phyloP scores from a whole-genome alignment of 1,140 invertebrate species.

The Lordiphosa mommai region DNA sequence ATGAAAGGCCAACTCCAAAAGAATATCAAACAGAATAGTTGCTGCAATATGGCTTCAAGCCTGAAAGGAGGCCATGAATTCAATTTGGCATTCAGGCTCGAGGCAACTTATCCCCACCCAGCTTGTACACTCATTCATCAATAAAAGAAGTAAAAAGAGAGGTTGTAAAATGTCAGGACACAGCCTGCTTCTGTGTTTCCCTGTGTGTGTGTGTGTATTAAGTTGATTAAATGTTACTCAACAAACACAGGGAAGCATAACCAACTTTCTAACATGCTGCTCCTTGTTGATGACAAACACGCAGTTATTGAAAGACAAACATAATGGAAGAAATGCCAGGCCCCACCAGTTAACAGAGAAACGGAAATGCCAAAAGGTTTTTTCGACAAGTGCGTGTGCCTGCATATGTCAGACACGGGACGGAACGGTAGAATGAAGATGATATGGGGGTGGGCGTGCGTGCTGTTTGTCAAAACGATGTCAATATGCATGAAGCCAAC shows the following conservation, averaged over 20 bases:
- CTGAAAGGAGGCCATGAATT: slow-evolving; percentile 31
- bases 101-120: slow-evolving; percentile 3
- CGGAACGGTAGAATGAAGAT: slow-evolving; percentile 5
- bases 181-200: slow-evolving; percentile 15
- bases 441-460: slow-evolving; percentile 19
- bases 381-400: slow-evolving; percentile 51
- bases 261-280: slow-evolving; percentile 11
- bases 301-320: slow-evolving; percentile 68
- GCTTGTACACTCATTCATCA: slow-evolving; percentile 35
- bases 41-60: slow-evolving; percentile 14
- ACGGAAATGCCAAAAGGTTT: slow-evolving; percentile 61
- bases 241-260: slow-evolving; percentile 50
- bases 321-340: slow-evolving; percentile 21
- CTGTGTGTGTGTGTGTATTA: slow-evolving; percentile 34
- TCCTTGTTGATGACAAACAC: slow-evolving; percentile 14
- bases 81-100: slow-evolving; percentile 37
- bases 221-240: slow-evolving; percentile 69
- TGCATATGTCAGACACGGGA: slow-evolving; percentile 36
- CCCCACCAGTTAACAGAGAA: slow-evolving; percentile 21
- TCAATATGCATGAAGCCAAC: slow-evolving; percentile 55
- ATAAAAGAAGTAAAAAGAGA: slow-evolving; percentile 43
- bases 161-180: slow-evolving; percentile 54
- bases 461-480: slow-evolving; percentile 63
- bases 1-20: slow-evolving; percentile 29
- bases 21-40: neutral